phyloP scores from a whole-genome alignment of 2,797 vertebrate species.

The Etheostoma perlongum region DNA sequence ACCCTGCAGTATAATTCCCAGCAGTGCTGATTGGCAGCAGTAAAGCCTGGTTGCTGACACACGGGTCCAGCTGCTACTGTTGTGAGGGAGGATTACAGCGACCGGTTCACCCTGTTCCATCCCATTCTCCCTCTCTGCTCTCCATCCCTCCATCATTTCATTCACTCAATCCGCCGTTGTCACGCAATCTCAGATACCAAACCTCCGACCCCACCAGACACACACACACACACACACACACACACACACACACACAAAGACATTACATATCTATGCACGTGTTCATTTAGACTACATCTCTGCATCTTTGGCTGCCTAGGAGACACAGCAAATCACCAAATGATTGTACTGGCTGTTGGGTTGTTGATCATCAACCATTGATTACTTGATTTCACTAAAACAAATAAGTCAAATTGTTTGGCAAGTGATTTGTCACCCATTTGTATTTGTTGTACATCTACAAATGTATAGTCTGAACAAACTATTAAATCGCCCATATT shows the following conservation, averaged over 20 bases:
- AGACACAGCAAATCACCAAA: slow-evolving; percentile 6
- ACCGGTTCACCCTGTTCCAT: slow-evolving; percentile 60
- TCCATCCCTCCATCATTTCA: slow-evolving; percentile 69
- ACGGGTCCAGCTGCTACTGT: slow-evolving; percentile 70
- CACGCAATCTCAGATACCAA: slow-evolving; percentile 54
- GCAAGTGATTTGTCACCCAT: too few relatives aligned
- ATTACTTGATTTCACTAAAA: background rate
- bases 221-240: slow-evolving; percentile 17
- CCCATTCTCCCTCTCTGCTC: slow-evolving; percentile 54
- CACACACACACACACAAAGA: background rate
- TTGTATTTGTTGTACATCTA: too few relatives aligned
- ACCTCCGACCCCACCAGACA: background rate
- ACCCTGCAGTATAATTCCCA: slow-evolving; percentile 40
- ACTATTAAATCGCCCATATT: background rate
- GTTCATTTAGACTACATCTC: background rate
- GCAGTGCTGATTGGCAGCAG: slow-evolving; percentile 53
- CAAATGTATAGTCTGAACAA: background rate
- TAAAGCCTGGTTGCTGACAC: slow-evolving; percentile 58
- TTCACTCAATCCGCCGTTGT: slow-evolving; percentile 70
- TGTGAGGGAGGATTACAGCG: slow-evolving; percentile 66
- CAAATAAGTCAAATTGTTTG: background rate
- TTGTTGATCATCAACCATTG: background rate
- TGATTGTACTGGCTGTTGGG: background rate
- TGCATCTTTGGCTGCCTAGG: background rate
- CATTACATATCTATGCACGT: slow-evolving; percentile 9